Evolutionary conservation across 23 tunicate species (phyloP).

Genomic region (Pegea sp.): DNA sequence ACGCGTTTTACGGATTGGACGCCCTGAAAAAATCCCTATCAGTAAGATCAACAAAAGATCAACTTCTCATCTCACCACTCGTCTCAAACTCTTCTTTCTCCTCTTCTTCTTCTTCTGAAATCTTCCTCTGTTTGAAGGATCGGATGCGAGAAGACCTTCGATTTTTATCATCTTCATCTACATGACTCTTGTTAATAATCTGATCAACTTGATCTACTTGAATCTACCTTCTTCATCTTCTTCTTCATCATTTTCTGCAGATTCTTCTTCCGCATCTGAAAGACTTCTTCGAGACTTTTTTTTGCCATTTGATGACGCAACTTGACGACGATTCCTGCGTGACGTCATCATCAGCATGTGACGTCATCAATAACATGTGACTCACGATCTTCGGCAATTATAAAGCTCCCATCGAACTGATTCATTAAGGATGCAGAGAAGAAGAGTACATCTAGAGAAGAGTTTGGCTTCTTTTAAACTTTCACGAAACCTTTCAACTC

Average conservation of each 20-base stretch:
- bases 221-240: neutral
- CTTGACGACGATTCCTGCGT: too few species aligned
- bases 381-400: neutral
- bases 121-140: too few species aligned
- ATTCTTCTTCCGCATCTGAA: conserved; percentile 6
- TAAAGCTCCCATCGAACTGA: conserved; percentile 55
- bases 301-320: too few species aligned
- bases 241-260: too few species aligned
- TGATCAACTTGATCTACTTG: neutral
- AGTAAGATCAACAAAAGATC: too few species aligned
- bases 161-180: conserved; percentile 6
- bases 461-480: conserved; percentile 28
- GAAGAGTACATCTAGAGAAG: conserved; percentile 20
- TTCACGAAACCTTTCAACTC: conserved; percentile 17
- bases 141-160: conserved; percentile 15
- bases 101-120: neutral
- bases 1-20: neutral
- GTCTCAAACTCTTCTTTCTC: neutral
- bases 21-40: too few species aligned
- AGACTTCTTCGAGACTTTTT: neutral
- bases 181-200: neutral
- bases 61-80: too few species aligned
- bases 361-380: too few species aligned
- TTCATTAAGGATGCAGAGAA: conserved; percentile 27
- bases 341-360: too few species aligned